Conservation (phyloP, 2,888 invertebrate species). For the Therioaphis trifolii region DNA sequence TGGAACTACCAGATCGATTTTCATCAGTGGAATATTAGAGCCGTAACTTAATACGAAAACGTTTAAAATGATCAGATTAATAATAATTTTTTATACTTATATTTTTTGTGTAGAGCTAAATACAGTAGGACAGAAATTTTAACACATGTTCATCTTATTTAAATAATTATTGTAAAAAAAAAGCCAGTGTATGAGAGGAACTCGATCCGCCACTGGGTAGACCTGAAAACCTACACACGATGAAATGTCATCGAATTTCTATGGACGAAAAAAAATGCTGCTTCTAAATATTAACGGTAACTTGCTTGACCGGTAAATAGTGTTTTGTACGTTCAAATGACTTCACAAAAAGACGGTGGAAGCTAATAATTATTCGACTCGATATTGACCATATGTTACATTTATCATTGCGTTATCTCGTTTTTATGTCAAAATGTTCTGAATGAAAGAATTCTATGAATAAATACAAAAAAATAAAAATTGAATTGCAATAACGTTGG, state of each 20-base stretch:
- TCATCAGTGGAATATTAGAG: neutral
- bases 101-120: neutral
- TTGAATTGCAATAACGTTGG: no score
- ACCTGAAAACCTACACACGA: neutral
- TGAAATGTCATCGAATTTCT: slow-evolving; percentile 32
- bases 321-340: neutral
- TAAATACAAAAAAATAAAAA: no score
- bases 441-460: no score
- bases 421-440: no score
- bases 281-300: no score
- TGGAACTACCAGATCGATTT: slow-evolving; percentile 22
- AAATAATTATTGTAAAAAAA: neutral
- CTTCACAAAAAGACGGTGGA: no score
- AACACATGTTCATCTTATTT: slow-evolving; percentile 17
- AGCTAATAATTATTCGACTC: no score
- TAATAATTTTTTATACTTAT: neutral
- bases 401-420: no score
- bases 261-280: neutral
- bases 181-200: neutral
- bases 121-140: slow-evolving; percentile 6
- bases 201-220: neutral
- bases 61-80: slow-evolving; percentile 30
- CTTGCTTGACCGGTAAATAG: neutral
- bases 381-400: no score
- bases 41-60: slow-evolving; percentile 23